These are phyloP conservation scores for Dusona sp. DNA, from an alignment of 2,888 invertebrate species.

Conservation along the genomic window DNA sequence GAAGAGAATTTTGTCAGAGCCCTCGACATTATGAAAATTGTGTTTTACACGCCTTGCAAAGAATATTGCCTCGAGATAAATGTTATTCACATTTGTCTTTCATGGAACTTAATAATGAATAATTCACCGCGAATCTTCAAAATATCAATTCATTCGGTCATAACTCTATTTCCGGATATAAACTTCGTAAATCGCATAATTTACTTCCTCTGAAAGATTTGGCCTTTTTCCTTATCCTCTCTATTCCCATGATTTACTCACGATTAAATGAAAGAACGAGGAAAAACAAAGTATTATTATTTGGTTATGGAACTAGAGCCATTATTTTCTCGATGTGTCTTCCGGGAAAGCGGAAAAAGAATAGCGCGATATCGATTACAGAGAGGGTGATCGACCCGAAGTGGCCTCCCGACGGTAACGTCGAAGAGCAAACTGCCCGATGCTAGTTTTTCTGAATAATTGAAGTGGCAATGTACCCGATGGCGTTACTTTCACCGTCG, in stretches of 20 bases:
- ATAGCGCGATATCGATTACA: conserved; percentile 55
- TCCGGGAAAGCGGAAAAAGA: conserved; percentile 4
- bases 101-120: background rate
- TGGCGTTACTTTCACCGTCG: conserved; percentile 35
- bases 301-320: too few relatives aligned
- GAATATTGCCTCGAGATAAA: background rate
- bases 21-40: conserved; percentile 13
- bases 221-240: background rate
- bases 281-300: too few relatives aligned
- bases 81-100: background rate
- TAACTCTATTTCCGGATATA: conserved; percentile 24
- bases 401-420: conserved; percentile 48
- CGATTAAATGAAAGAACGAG: background rate
- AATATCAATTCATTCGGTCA: background rate
- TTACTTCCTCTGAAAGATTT: background rate
- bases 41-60: background rate
- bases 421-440: conserved; percentile 43
- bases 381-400: conserved; percentile 62
- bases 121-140: background rate
- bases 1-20: conserved; percentile 9
- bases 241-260: background rate
- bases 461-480: conserved; percentile 33
- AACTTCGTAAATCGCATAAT: conserved; percentile 20
- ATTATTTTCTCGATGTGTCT: conserved; percentile 17
- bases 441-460: conserved; percentile 63